Base-by-base conservation (phyloP, 2,113 vertebrate genomes). In the Haplochromis vanheusdeni region DNA sequence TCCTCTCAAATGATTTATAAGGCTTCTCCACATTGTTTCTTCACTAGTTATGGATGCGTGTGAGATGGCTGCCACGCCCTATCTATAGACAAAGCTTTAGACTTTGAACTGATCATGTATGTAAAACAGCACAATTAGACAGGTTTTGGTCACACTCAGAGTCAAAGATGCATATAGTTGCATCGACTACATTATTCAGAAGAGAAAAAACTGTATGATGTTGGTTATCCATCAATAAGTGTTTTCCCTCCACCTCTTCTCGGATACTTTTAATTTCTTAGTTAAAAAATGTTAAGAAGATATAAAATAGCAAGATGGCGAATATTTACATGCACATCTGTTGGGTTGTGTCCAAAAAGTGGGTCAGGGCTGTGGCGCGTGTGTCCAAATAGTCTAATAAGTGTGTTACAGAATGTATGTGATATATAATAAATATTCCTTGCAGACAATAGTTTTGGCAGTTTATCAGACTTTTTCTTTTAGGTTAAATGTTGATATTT, bases 211-310 rank as follows among this genome's bases (percentile, higher is more conserved):
- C 3, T 0, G 35, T 70, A 37, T 42, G 65, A 70, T 21, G 7
- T 47, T 75, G 5, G 13, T 26, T 45, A 75, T 47, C 40, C 40
- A 75, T 75, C 23, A 17, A 17, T 73, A 26, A 47, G 21, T 75
- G 14, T 10, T 28, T 75, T 75, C 23, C 68, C 68, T 73, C 40
- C 68, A 73, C 0, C 70, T 75, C 5, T 75, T 47, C 23, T 75
- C 1, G 1, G 9, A 28, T 2, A 47, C 23, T 75, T 28, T 47
- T 45, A 47, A 26, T 75, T 75, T 73, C 40, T 17, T 45, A 16
- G 13, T 73, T 73, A 73, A 73, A 73, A 65, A 65, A 65, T 65
- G 10, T 65, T 65, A 65, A 35, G 60, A 65, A 65, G 17, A n/a
- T 65, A 37, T 37, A 37, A 13, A 65, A 65, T 65, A 37, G 19